Base-by-base conservation (phyloP, 2,888 invertebrate species). In the Caenorhabditis uteleia region DNA sequence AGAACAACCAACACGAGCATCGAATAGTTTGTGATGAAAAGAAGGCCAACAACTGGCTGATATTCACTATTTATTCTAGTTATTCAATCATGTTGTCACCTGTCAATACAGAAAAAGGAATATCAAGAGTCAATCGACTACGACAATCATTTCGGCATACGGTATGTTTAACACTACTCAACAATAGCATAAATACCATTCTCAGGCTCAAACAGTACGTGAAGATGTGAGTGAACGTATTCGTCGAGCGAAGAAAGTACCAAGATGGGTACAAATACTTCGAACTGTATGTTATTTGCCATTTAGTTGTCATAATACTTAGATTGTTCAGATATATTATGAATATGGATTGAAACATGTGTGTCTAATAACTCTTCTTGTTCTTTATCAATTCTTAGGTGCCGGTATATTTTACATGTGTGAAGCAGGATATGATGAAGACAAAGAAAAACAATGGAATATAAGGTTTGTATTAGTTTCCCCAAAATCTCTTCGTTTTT, bases 331-430 rank as follows among this genome's bases (percentile, higher is more conserved):
- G 59, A 58, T 78, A 21, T 78, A 77, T 36, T 74, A 77, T 49
- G 75, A 77, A 49, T 77, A 77, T 57, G 77, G 77, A 14, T 56
- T 77, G 18, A 77, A 77, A 57, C 77, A 77, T 54, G 49, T 74
- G 10, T 66, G 61, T 25, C 60, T 77, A 18, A 64, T 77, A 20
- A 27, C 45, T 2, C 34, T 77, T 29, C 69, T 77, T 8, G 62
- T 77, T 31, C 29, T 72, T 29, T 75, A 78, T 49, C 72, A 74
- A 45, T 78, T 78, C 39, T 33, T 77, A 21, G 77, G 77, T 14
- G 77, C 77, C 18, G 66, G 61, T 2, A 60, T 77, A 20, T 77
- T 77, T 54, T 77, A 77, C 46, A 76, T 49, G 47, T 67, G 64
- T 27, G 77, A 77, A 49, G 70, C 68, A 4, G 68, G 56, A 3